These are phyloP conservation scores for Philaethria dido DNA, from an alignment of 2,888 invertebrate genomes.

Conservation along the genomic window DNA sequence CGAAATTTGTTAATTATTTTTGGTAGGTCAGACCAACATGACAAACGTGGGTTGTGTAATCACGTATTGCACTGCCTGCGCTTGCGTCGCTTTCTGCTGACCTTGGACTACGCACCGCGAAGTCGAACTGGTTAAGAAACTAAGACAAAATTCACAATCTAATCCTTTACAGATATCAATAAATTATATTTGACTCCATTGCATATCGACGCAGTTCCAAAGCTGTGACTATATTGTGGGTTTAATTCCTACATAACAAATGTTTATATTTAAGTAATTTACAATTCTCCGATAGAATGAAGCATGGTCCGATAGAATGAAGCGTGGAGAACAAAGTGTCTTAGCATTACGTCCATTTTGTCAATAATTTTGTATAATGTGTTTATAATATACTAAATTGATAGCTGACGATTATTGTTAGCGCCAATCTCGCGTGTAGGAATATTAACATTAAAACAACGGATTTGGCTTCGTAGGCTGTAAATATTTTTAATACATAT, in stretches of 20 bases:
- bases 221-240: not conserved
- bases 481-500: no score
- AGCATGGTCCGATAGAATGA: no score
- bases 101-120: constrained; percentile 30
- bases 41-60: constrained; percentile 39
- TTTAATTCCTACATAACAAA: not conserved
- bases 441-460: no score
- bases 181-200: not conserved
- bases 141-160: constrained; percentile 12
- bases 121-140: constrained; percentile 22
- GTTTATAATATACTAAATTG: no score
- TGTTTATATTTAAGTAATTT: not conserved
- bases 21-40: constrained; percentile 30
- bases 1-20: constrained; percentile 35
- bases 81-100: constrained; percentile 27
- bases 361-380: no score
- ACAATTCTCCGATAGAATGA: not conserved
- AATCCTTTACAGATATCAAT: constrained; percentile 3
- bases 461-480: no score
- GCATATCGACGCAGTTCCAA: not conserved
- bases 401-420: no score
- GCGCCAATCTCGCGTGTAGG: no score
- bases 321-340: no score
- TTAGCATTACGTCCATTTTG: no score
- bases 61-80: constrained; percentile 31